A percentile compares a stretch with the other conserved stretches of the same genome.
These are phyloP conservation scores for Toxotes chatareus DNA, from an alignment of 2,113 vertebrate species.

Conservation along the genomic window DNA sequence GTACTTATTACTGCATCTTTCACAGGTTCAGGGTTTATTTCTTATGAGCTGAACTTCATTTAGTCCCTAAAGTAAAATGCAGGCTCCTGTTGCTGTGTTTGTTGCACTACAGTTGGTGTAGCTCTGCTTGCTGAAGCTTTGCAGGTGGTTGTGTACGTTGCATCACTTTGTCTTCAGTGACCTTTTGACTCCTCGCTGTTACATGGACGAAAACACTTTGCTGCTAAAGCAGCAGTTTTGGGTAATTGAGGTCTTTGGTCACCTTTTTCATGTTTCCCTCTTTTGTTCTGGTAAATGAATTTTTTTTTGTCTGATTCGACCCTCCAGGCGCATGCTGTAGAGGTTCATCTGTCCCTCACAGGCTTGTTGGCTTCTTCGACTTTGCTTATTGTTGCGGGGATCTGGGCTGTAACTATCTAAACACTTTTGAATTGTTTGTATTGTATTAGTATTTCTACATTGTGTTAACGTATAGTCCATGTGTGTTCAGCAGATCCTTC, in stretches of 20 bases:
- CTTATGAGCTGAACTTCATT: neutral
- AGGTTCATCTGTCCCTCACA: slow-evolving; percentile 23
- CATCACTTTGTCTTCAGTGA: slow-evolving; percentile 8
- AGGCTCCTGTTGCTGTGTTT: neutral
- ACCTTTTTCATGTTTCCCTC: neutral
- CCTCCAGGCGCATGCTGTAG: slow-evolving; percentile 27
- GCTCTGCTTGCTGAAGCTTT: slow-evolving; percentile 3
- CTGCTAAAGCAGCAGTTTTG: neutral
- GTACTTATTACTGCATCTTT: neutral
- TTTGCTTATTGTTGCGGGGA: slow-evolving; percentile 13
- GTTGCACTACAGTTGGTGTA: neutral
- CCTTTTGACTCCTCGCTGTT: neutral
- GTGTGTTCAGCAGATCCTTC: neutral
- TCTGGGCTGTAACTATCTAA: neutral
- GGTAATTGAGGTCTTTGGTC: neutral
- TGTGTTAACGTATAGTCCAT: neutral
- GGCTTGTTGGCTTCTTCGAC: slow-evolving; percentile 17
- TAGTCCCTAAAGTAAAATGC: neutral
- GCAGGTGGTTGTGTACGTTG: neutral
- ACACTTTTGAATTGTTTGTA: too few species aligned
- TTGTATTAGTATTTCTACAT: too few species aligned
- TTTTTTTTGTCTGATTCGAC: neutral
- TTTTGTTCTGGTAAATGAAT: neutral
- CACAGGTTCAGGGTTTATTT: neutral
- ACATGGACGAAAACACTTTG: neutral